Conservation (phyloP, 2,888 invertebrate species). For the Yponomeuta sedellus region DNA sequence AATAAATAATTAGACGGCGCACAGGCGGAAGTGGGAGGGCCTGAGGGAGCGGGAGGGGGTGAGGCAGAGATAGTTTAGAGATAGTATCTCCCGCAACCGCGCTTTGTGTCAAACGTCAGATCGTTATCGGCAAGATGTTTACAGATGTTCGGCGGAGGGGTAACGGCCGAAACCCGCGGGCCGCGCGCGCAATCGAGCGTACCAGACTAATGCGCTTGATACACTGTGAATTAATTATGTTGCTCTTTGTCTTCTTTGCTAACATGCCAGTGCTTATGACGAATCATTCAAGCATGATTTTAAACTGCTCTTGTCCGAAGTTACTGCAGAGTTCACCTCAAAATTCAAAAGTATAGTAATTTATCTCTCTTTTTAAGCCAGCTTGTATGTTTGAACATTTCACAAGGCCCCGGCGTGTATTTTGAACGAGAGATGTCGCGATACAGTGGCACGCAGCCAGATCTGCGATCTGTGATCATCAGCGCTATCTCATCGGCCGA, state of each 20-base stretch:
- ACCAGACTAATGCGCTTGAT: slow-evolving; percentile 57
- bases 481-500: slow-evolving; percentile 2
- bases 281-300: neutral
- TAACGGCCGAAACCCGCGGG: slow-evolving; percentile 57
- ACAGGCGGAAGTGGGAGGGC: slow-evolving; percentile 44
- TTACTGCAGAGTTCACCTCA: neutral
- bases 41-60: slow-evolving; percentile 34
- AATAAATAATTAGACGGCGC: slow-evolving; percentile 73
- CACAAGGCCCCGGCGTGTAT: neutral
- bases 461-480: slow-evolving; percentile 43
- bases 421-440: slow-evolving; percentile 51
- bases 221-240: slow-evolving; percentile 61
- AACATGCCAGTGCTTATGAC: slow-evolving; percentile 8
- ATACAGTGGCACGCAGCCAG: slow-evolving; percentile 65
- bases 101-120: slow-evolving; percentile 77
- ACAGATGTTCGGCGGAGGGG: slow-evolving; percentile 70
- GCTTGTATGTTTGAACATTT: neutral
- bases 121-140: slow-evolving; percentile 71
- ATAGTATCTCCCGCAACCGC: slow-evolving; percentile 69
- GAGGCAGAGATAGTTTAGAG: slow-evolving; percentile 60
- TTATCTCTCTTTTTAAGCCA: neutral
- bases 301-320: neutral
- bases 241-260: slow-evolving; percentile 35
- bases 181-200: slow-evolving; percentile 51
- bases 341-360: neutral